phyloP scores from a whole-genome alignment of 2,888 invertebrate genomes.

The Caenorhabditis becei region DNA sequence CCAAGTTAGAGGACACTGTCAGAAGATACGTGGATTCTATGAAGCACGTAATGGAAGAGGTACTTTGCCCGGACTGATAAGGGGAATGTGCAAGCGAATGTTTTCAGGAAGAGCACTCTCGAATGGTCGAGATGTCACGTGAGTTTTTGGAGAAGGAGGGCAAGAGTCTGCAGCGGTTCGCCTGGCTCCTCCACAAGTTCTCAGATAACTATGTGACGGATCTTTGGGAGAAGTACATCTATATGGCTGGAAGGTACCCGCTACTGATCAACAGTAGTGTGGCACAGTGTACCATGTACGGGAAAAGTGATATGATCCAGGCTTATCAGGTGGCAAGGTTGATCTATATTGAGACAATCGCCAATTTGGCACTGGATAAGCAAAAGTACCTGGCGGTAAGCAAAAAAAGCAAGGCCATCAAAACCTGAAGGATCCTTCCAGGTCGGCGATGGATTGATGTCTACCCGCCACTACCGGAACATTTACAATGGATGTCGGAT shows the following conservation, averaged over 20 bases:
- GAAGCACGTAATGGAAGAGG: slow-evolving; percentile 68
- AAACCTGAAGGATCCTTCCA: slow-evolving; percentile 11
- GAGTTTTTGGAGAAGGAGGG: slow-evolving; percentile 72
- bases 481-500: slow-evolving; percentile 72
- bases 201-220: slow-evolving; percentile 75
- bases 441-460: slow-evolving; percentile 76
- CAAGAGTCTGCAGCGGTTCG: slow-evolving; percentile 69
- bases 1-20: slow-evolving; percentile 71
- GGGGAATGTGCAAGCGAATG: too few relatives aligned
- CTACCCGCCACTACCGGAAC: slow-evolving; percentile 76
- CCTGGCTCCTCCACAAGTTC: slow-evolving; percentile 67
- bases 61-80: slow-evolving; percentile 36
- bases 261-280: slow-evolving; percentile 76
- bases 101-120: slow-evolving; percentile 65
- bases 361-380: slow-evolving; percentile 74
- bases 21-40: slow-evolving; percentile 72
- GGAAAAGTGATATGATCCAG: slow-evolving; percentile 64
- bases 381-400: slow-evolving; percentile 71
- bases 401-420: too few relatives aligned
- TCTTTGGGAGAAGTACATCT: slow-evolving; percentile 79
- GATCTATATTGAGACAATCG: slow-evolving; percentile 71
- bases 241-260: slow-evolving; percentile 70
- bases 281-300: slow-evolving; percentile 72
- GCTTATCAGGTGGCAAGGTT: slow-evolving; percentile 75
- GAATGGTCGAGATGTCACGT: slow-evolving; percentile 57